These are phyloP conservation scores for Lethenteron reissneri DNA, from an alignment of 2,113 vertebrate genomes.

Conservation along the genomic window DNA sequence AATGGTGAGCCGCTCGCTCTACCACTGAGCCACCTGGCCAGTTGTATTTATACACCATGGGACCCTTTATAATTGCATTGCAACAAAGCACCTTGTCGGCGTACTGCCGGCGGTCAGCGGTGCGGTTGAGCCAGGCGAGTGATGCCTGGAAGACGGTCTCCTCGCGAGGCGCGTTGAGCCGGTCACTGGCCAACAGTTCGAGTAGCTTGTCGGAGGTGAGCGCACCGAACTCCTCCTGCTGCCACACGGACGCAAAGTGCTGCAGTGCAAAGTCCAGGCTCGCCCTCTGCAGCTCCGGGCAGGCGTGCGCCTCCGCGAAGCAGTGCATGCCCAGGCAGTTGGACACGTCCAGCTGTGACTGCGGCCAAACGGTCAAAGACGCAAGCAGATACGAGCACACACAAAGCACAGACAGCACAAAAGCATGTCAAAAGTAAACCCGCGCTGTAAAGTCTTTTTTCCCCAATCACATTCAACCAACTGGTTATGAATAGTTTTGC, in stretches of 20 bases:
- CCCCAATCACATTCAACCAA: too few species aligned
- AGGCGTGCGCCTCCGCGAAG: slow-evolving; percentile 37
- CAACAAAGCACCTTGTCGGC: slow-evolving; percentile 29
- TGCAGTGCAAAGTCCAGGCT: slow-evolving; percentile 40
- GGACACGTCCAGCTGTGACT: slow-evolving; percentile 32
- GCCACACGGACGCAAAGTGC: slow-evolving; percentile 27
- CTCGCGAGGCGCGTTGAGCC: slow-evolving; percentile 28
- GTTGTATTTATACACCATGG: too few species aligned
- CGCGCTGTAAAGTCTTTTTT: too few species aligned
- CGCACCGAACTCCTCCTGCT: slow-evolving; percentile 37
- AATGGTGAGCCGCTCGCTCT: too few species aligned
- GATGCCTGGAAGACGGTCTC: slow-evolving; percentile 35
- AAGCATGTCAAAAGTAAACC: too few species aligned
- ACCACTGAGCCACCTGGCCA: too few species aligned
- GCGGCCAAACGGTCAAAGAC: too few species aligned
- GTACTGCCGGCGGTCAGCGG: slow-evolving; percentile 22
- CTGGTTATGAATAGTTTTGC: too few species aligned
- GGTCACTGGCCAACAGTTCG: slow-evolving; percentile 32
- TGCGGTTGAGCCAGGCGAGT: slow-evolving; percentile 32
- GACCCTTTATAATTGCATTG: too few species aligned
- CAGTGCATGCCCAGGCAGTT: slow-evolving; percentile 45
- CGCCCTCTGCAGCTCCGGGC: slow-evolving; percentile 25
- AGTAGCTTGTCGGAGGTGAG: slow-evolving; percentile 34
- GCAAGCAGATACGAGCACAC: too few species aligned
- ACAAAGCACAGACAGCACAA: too few species aligned